Evolutionary conservation across 2,888 invertebrate genomes (phyloP).

Genomic region (Agriotes lineatus): DNA sequence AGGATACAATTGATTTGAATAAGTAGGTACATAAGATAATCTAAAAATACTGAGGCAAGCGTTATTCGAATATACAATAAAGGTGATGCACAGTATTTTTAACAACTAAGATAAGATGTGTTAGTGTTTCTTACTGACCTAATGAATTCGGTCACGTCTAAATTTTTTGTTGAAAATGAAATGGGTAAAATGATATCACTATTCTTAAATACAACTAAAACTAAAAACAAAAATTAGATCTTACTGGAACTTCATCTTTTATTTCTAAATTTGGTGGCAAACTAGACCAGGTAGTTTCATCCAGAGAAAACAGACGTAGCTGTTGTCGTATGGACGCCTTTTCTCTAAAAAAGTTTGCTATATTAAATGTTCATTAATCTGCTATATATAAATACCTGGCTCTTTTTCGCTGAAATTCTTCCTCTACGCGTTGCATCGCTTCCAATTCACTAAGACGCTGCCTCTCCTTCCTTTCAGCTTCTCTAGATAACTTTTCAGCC

Average conservation of each 20-base stretch:
- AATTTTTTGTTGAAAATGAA: too few relatives aligned
- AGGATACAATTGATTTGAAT: too few relatives aligned
- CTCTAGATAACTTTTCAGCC: constrained; percentile 81
- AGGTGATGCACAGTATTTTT: too few relatives aligned
- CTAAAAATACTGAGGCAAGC: too few relatives aligned
- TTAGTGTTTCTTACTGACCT: too few relatives aligned
- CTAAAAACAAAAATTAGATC: constrained; percentile 25
- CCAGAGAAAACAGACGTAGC: constrained; percentile 77
- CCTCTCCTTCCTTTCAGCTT: constrained; percentile 82
- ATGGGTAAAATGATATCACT: too few relatives aligned
- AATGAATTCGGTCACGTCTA: too few relatives aligned
- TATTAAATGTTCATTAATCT: constrained; percentile 11
- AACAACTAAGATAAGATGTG: too few relatives aligned
- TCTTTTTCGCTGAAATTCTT: constrained; percentile 88
- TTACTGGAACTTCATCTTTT: constrained; percentile 54
- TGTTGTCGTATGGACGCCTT: constrained; percentile 83
- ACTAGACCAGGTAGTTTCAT: constrained; percentile 71
- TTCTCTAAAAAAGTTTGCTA: constrained; percentile 66
- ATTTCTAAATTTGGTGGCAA: constrained; percentile 67
- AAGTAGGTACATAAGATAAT: too few relatives aligned
- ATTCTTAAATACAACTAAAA: constrained; percentile 7
- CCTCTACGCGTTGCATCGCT: constrained; percentile 87
- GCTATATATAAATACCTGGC: constrained; percentile 65
- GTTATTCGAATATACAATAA: too few relatives aligned
- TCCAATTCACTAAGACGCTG: constrained; percentile 82